These are phyloP conservation scores for Porites cylindrica DNA, from an alignment of 92 coral and sea anemone species.

Conservation along the genomic window DNA sequence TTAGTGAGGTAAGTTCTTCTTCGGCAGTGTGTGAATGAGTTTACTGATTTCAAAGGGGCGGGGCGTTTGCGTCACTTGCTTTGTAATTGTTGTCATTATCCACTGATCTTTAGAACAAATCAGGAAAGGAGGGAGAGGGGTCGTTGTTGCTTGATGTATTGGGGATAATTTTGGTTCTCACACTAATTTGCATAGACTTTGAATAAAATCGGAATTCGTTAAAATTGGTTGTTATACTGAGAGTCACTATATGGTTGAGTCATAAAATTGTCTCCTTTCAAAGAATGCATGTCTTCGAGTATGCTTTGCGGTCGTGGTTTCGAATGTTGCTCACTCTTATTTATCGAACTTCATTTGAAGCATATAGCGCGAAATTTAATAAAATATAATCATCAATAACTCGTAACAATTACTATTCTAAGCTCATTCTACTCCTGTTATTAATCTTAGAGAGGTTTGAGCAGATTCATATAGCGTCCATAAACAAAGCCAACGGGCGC, in stretches of 20 bases:
- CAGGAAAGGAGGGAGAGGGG: conserved; percentile 10
- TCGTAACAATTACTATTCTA: conserved; percentile 19
- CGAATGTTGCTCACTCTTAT: conserved; percentile 38
- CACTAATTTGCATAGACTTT: conserved; percentile 8
- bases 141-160: conserved; percentile 21
- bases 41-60: too few relatives aligned
- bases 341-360: conserved; percentile 27
- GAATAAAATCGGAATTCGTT: conserved; percentile 22
- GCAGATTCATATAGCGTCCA: conserved; percentile 34
- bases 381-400: conserved; percentile 19
- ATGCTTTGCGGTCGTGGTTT: conserved; percentile 28
- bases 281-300: conserved; percentile 3
- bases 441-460: conserved; percentile 32
- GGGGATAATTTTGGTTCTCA: not conserved
- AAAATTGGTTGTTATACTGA: conserved; percentile 24
- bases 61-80: too few relatives aligned
- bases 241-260: conserved; percentile 17
- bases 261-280: conserved; percentile 26
- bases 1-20: too few relatives aligned
- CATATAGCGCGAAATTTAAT: conserved; percentile 5
- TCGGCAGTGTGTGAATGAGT: too few relatives aligned
- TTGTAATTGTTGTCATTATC: too few relatives aligned
- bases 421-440: conserved; percentile 33
- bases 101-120: too few relatives aligned
- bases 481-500: conserved; percentile 20